Evolutionary conservation across 2,113 vertebrate genomes (phyloP), one percentile per base, ranked within the genome.

Genomic region (Phycodurus eques): DNA sequence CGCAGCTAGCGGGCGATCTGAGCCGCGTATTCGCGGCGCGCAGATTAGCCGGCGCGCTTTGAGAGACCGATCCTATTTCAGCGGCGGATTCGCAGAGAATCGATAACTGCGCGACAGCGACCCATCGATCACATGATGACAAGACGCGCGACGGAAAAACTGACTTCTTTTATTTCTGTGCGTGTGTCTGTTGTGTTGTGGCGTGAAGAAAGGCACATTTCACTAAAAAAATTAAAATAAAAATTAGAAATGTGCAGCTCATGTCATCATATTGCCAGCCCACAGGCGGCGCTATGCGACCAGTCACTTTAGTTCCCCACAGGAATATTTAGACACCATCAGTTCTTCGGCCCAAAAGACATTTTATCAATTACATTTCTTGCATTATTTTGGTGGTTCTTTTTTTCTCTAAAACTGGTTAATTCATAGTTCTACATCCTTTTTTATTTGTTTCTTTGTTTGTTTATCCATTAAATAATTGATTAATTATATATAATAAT

Each of bases 21-120:
- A 54, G 71, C 79, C 80, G 80, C 82, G 85, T 84, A 83, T 84
- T 81, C 88, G 81, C 77, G 69, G 43, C 65, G 75, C 47, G 80
- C 87, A 88, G 85, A 87, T 90, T 88, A 88, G 82, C 76, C n/a
- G 51, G 6, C 70, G 83, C 81, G 84, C 85, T 88, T 82, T 68
- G 57, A 60, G 77, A 79, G 72, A 22, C 61, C 27, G 43, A 85
- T 90, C 82, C 81, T 85, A 87, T 87, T 87, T 90, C 85, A 85
- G 78, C 56, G 46, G 59, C 79, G 76, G 73, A 72, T 85, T 89
- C 82, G 78, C 79, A 81, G 72, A 78, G 82, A 87, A 90, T 88
- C 87, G 85, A 87, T 90, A 87, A 84, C 85, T 83, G 77, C 42
- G 80, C 77, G 86, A 86, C 79, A 85, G 80, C 79, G 73, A 75